These are phyloP conservation scores for Heliconius himera DNA, from an alignment of 1,140 invertebrate species.

Conservation along the genomic window DNA sequence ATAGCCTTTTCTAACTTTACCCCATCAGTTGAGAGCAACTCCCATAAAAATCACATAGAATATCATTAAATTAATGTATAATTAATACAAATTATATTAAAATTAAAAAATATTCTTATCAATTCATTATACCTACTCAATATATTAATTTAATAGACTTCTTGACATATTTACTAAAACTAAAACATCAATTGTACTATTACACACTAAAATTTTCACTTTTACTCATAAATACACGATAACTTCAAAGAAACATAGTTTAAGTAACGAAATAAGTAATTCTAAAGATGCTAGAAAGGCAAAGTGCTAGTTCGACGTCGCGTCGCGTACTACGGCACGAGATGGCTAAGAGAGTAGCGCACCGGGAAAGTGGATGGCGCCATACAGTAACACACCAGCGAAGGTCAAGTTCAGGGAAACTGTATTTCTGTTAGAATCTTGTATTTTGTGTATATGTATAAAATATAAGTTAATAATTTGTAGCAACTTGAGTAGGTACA, in stretches of 20 bases:
- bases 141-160: background rate
- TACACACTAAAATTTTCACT: background rate
- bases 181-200: background rate
- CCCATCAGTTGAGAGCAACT: background rate
- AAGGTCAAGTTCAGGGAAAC: conserved; percentile 50
- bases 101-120: background rate
- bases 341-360: conserved; percentile 21
- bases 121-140: background rate
- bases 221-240: background rate
- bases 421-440: background rate
- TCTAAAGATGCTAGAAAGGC: background rate
- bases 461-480: too few species aligned
- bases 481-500: too few species aligned
- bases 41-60: background rate
- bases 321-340: conserved; percentile 38
- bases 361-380: conserved; percentile 43
- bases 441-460: background rate
- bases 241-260: background rate
- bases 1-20: conserved; percentile 8
- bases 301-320: conserved; percentile 31
- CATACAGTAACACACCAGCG: conserved; percentile 37
- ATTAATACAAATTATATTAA: background rate
- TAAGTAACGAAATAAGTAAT: background rate
- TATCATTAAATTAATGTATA: background rate
- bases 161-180: background rate